Conservation (phyloP, 1,140 invertebrate genomes). For the Melitaea cinxia region DNA sequence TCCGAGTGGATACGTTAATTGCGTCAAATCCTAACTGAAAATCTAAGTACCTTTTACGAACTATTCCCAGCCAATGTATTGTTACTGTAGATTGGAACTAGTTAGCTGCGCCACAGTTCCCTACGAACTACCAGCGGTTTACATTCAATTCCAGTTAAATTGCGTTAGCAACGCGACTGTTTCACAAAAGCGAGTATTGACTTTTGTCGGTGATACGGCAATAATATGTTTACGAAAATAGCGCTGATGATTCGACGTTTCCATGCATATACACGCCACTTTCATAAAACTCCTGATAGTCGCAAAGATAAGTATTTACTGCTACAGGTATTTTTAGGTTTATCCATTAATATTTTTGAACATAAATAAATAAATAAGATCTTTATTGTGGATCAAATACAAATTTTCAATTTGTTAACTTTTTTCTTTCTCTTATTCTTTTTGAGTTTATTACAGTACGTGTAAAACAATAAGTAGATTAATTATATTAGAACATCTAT, state of each 20-base stretch:
- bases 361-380: no score
- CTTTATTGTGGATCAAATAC: no score
- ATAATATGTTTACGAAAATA: constrained; percentile 16
- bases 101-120: constrained; percentile 11
- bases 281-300: no score
- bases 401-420: no score
- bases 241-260: constrained; percentile 1
- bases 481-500: no score
- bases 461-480: neutral
- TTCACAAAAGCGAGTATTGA: constrained; percentile 20
- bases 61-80: constrained; percentile 5
- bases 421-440: no score
- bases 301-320: no score
- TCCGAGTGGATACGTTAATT: neutral
- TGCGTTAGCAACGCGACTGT: constrained; percentile 12
- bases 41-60: constrained; percentile 6
- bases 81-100: constrained; percentile 13
- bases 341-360: no score
- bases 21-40: constrained; percentile 4
- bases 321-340: no score
- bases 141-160: constrained; percentile 17
- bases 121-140: constrained; percentile 9
- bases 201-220: constrained; percentile 3
- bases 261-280: neutral
- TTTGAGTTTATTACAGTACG: neutral